Conservation (phyloP, 2,113 vertebrate species). For the Sorex araneus region DNA sequence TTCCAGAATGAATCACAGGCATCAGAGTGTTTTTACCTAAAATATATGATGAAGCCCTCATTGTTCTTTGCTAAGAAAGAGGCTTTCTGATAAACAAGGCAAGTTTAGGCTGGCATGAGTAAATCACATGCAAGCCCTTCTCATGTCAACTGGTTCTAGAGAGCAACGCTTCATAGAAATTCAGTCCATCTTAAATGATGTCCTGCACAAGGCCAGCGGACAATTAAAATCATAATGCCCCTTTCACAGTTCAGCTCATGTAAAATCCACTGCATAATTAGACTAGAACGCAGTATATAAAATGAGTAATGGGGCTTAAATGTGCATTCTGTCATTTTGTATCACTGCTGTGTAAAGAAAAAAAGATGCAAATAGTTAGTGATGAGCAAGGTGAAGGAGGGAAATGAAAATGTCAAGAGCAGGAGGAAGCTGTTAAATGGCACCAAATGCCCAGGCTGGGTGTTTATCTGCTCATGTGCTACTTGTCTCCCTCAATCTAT, state of each 20-base stretch:
- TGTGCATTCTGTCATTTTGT: slow-evolving; percentile 88
- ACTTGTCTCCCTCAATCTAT: slow-evolving; percentile 93
- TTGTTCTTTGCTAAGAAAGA: slow-evolving; percentile 25
- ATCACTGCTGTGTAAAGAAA: slow-evolving; percentile 86
- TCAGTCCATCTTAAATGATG: slow-evolving; percentile 57
- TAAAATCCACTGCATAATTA: slow-evolving; percentile 71
- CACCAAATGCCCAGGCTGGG: slow-evolving; percentile 91
- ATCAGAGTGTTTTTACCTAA: not conserved
- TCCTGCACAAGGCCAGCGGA: slow-evolving; percentile 29
- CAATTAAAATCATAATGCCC: slow-evolving; percentile 83
- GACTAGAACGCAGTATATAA: slow-evolving; percentile 77
- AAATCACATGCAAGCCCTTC: slow-evolving; percentile 59
- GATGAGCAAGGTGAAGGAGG: slow-evolving; percentile 89
- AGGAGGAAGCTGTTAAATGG: slow-evolving; percentile 93
- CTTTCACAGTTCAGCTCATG: slow-evolving; percentile 69
- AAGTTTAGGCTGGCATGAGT: not conserved
- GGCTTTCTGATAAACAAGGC: not conserved
- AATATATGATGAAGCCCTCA: not conserved
- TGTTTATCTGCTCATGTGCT: slow-evolving; percentile 93
- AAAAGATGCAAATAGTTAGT: slow-evolving; percentile 87
- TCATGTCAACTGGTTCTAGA: not conserved
- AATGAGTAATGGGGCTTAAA: slow-evolving; percentile 82
- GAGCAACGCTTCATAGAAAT: slow-evolving; percentile 22
- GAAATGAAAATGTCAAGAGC: slow-evolving; percentile 94
- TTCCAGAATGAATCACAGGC: not conserved